These are phyloP conservation scores for Brachionus paranguensis DNA, from an alignment of 1,140 invertebrate genomes.

Conservation along the genomic window DNA sequence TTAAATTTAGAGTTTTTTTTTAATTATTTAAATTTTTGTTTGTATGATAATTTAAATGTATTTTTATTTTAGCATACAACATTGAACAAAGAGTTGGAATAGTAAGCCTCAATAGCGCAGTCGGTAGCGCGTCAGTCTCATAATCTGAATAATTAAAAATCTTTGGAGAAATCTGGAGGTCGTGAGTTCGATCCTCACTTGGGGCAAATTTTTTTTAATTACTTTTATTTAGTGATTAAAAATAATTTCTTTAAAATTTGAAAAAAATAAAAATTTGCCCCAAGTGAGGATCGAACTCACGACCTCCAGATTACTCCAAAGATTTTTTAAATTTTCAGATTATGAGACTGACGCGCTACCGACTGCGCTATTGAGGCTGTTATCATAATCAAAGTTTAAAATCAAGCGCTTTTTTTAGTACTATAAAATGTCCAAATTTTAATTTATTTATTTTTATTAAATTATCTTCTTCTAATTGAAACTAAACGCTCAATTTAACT, in stretches of 20 bases:
- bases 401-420: background rate
- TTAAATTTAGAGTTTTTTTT: background rate
- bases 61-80: background rate
- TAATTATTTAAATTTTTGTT: background rate
- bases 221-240: background rate
- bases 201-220: conserved; percentile 27
- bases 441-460: too few relatives aligned
- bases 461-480: too few relatives aligned
- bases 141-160: conserved; percentile 12
- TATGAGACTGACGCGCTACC: conserved; percentile 35
- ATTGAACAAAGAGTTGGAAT: background rate
- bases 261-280: background rate
- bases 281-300: conserved; percentile 35
- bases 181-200: conserved; percentile 41
- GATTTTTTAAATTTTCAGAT: background rate
- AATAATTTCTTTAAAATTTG: background rate
- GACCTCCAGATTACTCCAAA: conserved; percentile 15
- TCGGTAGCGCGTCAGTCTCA: conserved; percentile 41
- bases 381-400: too few relatives aligned
- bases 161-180: conserved; percentile 38
- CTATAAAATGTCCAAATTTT: too few relatives aligned
- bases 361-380: conserved; percentile 37
- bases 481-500: too few relatives aligned
- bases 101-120: conserved; percentile 40
- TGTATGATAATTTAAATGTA: background rate